Evolutionary conservation across 2,888 invertebrate genomes (phyloP), one percentile per base, ranked within the genome.

Genomic region (Sesia apiformis): DNA sequence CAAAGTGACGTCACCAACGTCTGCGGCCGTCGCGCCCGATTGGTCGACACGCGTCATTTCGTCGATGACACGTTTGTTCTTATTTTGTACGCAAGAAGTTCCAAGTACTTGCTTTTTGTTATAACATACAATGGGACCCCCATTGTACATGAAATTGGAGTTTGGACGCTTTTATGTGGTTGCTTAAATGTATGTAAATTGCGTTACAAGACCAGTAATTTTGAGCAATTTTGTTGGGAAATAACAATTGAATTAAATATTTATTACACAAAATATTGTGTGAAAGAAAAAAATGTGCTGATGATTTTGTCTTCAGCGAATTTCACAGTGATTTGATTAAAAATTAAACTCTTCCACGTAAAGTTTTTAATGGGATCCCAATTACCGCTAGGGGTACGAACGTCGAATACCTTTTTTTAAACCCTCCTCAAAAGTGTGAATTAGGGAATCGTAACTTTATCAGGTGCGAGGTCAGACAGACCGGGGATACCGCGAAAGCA

Each of bases 31-130:
- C 80, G 82, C 83, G 87, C 86, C 84, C 74, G 81, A 88, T 88
- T 89, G 89, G 89, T 85, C 85, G 88, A 85, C 86, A 86, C 85
- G 85, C 87, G 84, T 88, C 86, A 89, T 87, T 88, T 87, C 82
- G 74, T 87, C 88, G 86, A 87, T 88, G 87, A 87, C 86, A 88
- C 78, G 82, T 87, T 88, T 88, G 87, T 88, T 89, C 89, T 89
- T 89, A 88, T 88, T 88, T 87, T 79, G 69, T 77, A 76, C 78
- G 77, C 72, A 86, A 84, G 84, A 84, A 84, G 76, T 79, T 74
- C 62, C 77, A 77, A 74, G 81, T 78, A 83, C 81, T 75, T 64
- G 72, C 71, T 73, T 81, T 84, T 87, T 86, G 82, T 84, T 76
- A 65, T 73, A 65, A 65, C 60, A 63, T 71, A 84, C 83, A 85